These are phyloP conservation scores for Amphipoea oculea DNA, from an alignment of 2,888 invertebrate genomes.

Conservation along the genomic window DNA sequence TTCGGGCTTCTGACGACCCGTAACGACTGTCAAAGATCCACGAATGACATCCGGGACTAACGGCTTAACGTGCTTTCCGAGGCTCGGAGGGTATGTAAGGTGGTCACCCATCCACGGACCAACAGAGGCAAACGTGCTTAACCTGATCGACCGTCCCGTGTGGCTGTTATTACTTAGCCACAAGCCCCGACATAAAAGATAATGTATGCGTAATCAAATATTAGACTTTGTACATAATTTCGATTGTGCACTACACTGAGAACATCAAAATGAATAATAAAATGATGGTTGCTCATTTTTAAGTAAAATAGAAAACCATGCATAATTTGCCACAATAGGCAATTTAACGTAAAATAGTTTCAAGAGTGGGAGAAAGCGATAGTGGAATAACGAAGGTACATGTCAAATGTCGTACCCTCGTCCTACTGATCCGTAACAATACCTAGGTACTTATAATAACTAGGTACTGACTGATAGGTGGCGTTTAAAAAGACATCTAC, in stretches of 20 bases:
- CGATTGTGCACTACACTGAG: neutral
- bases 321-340: neutral
- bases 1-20: no score
- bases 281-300: neutral
- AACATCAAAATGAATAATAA: slow-evolving; percentile 3
- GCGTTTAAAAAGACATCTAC: slow-evolving; percentile 18
- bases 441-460: slow-evolving; percentile 1
- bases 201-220: no score
- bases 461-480: neutral
- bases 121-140: no score
- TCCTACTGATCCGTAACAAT: slow-evolving; percentile 31
- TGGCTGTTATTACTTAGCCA: no score
- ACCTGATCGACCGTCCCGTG: no score
- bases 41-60: no score
- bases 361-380: slow-evolving; percentile 31
- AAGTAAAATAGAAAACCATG: neutral
- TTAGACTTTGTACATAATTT: neutral
- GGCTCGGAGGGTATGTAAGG: no score
- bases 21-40: no score
- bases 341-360: slow-evolving; percentile 13
- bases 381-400: slow-evolving; percentile 50
- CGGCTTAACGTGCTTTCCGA: no score
- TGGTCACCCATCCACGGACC: no score
- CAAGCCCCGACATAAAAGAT: no score
- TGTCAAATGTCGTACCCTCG: slow-evolving; percentile 65